Evolutionary conservation across 1,140 invertebrate species (phyloP).

Genomic region (Cyclina sinensis): DNA sequence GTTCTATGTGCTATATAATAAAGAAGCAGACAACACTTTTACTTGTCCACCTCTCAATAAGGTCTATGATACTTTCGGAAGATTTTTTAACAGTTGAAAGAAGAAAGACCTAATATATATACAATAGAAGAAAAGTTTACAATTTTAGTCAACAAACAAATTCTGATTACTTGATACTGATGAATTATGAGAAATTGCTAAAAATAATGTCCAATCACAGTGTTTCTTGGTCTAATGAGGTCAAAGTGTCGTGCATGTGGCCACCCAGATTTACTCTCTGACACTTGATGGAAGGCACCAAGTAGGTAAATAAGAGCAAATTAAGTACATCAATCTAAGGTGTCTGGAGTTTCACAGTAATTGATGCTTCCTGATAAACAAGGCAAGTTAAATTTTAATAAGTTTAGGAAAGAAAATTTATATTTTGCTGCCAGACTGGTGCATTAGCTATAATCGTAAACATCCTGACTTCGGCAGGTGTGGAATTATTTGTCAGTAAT

Average conservation of each 20-base stretch:
- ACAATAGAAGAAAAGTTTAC: too few relatives aligned
- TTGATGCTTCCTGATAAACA: constrained; percentile 2
- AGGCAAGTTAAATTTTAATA: constrained; percentile 26
- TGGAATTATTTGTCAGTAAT: too few relatives aligned
- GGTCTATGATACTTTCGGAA: too few relatives aligned
- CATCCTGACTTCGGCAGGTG: too few relatives aligned
- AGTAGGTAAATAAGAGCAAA: constrained; percentile 5
- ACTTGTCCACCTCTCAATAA: too few relatives aligned
- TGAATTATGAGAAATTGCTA: not conserved
- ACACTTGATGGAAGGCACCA: constrained; percentile 22
- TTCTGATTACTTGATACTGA: too few relatives aligned
- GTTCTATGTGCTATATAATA: too few relatives aligned
- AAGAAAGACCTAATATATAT: too few relatives aligned
- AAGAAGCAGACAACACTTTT: too few relatives aligned
- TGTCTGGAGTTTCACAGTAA: not conserved
- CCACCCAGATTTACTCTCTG: constrained; percentile 14
- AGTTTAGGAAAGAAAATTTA: not conserved
- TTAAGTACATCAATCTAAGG: constrained; percentile 23
- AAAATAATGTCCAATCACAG: not conserved
- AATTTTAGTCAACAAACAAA: too few relatives aligned
- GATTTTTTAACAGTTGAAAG: too few relatives aligned
- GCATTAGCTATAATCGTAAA: too few relatives aligned
- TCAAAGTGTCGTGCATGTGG: not conserved
- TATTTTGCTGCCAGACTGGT: not conserved
- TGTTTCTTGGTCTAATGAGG: not conserved